Evolutionary conservation across 2,888 invertebrate species (phyloP).

Genomic region (Perithous albicinctus): DNA sequence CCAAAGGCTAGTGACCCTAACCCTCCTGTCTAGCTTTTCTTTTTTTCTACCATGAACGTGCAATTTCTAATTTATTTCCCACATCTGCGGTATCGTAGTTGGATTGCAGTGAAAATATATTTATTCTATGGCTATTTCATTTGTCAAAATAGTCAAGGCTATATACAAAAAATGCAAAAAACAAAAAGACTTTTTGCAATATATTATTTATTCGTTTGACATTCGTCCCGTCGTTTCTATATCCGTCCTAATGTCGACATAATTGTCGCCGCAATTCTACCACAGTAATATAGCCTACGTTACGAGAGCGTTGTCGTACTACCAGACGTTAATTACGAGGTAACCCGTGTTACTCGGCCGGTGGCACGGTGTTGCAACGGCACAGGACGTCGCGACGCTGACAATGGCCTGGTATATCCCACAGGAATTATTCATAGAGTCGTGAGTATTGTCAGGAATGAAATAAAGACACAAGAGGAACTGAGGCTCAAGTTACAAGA

Average conservation of each 20-base stretch:
- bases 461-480: neutral
- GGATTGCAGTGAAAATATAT: neutral
- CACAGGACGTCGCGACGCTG: constrained; percentile 43
- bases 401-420: constrained; percentile 37
- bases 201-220: neutral
- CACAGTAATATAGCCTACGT: neutral
- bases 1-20: constrained; percentile 57
- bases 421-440: constrained; percentile 55
- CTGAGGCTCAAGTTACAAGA: neutral
- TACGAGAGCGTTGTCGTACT: neutral
- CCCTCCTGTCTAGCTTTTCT: constrained; percentile 18
- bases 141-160: neutral
- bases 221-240: neutral
- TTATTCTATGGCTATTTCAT: neutral
- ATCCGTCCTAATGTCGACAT: neutral
- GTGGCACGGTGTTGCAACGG: constrained; percentile 9
- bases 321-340: constrained; percentile 48
- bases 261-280: constrained; percentile 1
- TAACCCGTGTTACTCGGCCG: constrained; percentile 23
- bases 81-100: constrained; percentile 9
- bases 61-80: constrained; percentile 42
- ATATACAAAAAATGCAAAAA: neutral
- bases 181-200: neutral
- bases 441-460: constrained; percentile 14
- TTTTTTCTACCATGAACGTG: constrained; percentile 28